phyloP scores from a whole-genome alignment of 37 sponge, comb jelly and placozoan genomes.

The Oopsacas minuta region DNA sequence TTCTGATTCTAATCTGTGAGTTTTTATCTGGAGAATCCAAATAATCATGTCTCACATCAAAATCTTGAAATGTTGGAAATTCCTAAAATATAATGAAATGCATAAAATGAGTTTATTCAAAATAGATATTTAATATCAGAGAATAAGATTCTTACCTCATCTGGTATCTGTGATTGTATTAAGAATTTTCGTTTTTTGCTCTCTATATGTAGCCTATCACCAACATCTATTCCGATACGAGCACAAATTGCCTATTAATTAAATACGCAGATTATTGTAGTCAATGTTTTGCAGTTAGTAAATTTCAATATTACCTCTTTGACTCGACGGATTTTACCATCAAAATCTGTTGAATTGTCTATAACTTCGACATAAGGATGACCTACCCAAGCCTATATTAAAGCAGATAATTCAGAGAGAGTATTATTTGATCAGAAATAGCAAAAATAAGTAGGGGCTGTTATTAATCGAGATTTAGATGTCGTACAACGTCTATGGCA shows the following conservation, averaged over 20 bases:
- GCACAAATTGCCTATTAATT: slow-evolving; percentile 26
- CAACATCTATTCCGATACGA: slow-evolving; percentile 32
- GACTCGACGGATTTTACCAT: slow-evolving; percentile 50
- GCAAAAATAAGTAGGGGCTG: too few species aligned
- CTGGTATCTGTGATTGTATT: slow-evolving; percentile 21
- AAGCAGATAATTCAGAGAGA: too few species aligned
- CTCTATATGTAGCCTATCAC: slow-evolving; percentile 35
- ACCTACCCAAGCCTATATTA: slow-evolving; percentile 73
- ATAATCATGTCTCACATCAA: slow-evolving; percentile 65
- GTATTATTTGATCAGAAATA: too few species aligned
- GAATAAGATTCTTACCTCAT: slow-evolving; percentile 20
- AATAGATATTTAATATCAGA: not conserved
- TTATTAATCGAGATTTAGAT: too few species aligned
- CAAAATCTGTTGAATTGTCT: slow-evolving; percentile 68
- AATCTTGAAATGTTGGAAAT: slow-evolving; percentile 42
- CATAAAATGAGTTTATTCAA: not conserved
- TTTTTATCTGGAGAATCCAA: slow-evolving; percentile 23
- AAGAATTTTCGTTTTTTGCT: slow-evolving; percentile 66
- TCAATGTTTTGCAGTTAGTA: too few species aligned
- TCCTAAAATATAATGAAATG: slow-evolving; percentile 21
- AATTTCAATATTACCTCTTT: slow-evolving; percentile 29
- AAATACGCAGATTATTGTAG: too few species aligned
- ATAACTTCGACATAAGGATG: slow-evolving; percentile 66
- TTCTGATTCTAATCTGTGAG: slow-evolving; percentile 37
- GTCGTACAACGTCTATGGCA: too few species aligned